A percentile compares a stretch with the other conserved stretches of the same genome.
These are phyloP conservation scores for Natrix natrix DNA, from an alignment of 2,797 vertebrate genomes.

Conservation along the genomic window DNA sequence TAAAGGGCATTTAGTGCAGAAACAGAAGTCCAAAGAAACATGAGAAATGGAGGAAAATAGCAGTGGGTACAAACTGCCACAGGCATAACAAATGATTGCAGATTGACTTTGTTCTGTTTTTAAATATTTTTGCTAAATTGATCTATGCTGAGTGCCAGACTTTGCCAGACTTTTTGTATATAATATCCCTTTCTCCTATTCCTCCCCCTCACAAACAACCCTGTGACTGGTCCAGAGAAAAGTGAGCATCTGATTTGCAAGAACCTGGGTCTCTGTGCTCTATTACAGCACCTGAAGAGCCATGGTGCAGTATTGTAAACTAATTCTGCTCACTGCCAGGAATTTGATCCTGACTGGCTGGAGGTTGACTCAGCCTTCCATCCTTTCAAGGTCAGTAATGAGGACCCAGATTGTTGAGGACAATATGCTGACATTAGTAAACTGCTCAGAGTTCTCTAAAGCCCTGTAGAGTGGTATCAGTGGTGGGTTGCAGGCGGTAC, in stretches of 20 bases:
- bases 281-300: background rate
- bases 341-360: background rate
- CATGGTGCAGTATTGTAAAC: background rate
- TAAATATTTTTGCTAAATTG: background rate
- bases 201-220: background rate
- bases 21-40: background rate
- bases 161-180: background rate
- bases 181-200: background rate
- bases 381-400: background rate
- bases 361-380: background rate
- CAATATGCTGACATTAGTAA: background rate
- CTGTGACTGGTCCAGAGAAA: background rate
- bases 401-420: background rate
- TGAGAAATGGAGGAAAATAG: background rate
- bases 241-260: background rate
- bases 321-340: background rate
- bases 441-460: background rate
- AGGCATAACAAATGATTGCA: background rate
- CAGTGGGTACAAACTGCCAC: background rate
- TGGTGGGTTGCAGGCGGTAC: no score
- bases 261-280: background rate
- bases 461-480: background rate
- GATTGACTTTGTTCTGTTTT: background rate
- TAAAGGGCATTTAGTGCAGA: background rate
- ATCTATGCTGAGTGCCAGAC: background rate